Conservation (phyloP, 2,888 invertebrate genomes). For the Eurytoma adleriae region DNA sequence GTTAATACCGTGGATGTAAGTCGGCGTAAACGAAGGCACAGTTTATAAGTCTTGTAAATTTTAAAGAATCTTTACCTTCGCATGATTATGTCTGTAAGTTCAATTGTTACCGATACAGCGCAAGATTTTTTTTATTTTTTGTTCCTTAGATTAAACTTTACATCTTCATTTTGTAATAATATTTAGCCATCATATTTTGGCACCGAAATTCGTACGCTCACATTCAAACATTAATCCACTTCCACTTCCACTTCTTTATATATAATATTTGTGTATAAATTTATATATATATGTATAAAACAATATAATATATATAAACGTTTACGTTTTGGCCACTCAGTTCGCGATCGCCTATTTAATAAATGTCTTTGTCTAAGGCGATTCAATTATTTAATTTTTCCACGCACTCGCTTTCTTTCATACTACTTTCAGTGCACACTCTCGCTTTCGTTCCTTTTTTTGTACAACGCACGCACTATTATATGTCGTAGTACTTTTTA, state of each 20-base stretch:
- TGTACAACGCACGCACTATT: constrained; percentile 58
- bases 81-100: constrained; percentile 26
- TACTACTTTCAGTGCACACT: constrained; percentile 70
- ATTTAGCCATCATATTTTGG: constrained; percentile 67
- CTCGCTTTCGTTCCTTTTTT: constrained; percentile 57
- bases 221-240: constrained; percentile 43
- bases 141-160: constrained; percentile 52
- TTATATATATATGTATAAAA: constrained; percentile 66
- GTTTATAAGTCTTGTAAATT: constrained; percentile 71
- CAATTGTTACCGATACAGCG: constrained; percentile 52
- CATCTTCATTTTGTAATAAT: constrained; percentile 53
- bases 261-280: constrained; percentile 60
- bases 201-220: constrained; percentile 61
- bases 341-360: constrained; percentile 72
- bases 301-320: constrained; percentile 74
- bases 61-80: constrained; percentile 51
- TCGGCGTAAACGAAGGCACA: constrained; percentile 72
- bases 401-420: constrained; percentile 63
- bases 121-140: constrained; percentile 52
- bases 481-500: constrained; percentile 53
- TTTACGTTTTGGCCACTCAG: constrained; percentile 75
- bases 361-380: constrained; percentile 73
- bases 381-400: constrained; percentile 63
- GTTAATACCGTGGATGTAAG: constrained; percentile 61
- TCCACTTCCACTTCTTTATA: constrained; percentile 46